These are phyloP conservation scores for Dinoponera quadriceps DNA, from an alignment of 1,140 invertebrate species.

Conservation along the genomic window DNA sequence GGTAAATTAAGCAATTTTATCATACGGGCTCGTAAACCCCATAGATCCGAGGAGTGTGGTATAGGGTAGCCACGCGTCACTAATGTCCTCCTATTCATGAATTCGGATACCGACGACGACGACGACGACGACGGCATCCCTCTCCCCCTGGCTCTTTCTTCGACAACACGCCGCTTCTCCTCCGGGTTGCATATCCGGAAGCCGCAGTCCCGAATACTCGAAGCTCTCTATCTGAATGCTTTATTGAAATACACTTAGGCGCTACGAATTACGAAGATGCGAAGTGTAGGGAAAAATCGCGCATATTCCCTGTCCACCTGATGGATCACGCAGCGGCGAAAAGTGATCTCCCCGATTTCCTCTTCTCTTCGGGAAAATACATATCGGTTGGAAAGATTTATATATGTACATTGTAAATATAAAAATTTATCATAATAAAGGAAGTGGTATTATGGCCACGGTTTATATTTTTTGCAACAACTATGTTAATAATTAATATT, in stretches of 20 bases:
- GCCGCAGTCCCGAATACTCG: slow-evolving; percentile 60
- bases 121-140: background rate
- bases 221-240: slow-evolving; percentile 63
- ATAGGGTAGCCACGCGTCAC: slow-evolving; percentile 71
- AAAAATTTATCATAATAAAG: too few relatives aligned
- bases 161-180: slow-evolving; percentile 16
- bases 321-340: background rate
- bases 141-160: slow-evolving; percentile 31
- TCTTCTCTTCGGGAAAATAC: background rate
- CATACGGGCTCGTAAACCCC: slow-evolving; percentile 64
- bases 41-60: slow-evolving; percentile 61
- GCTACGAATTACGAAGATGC: slow-evolving; percentile 33
- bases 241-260: slow-evolving; percentile 67
- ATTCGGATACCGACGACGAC: slow-evolving; percentile 63
- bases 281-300: slow-evolving; percentile 12
- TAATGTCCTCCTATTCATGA: slow-evolving; percentile 74
- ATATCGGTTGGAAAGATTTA: background rate
- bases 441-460: too few relatives aligned
- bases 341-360: background rate
- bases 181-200: slow-evolving; percentile 37
- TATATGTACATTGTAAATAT: too few relatives aligned
- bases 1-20: slow-evolving; percentile 78
- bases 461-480: too few relatives aligned
- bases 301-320: too few relatives aligned
- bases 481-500: too few relatives aligned